phyloP scores from a whole-genome alignment of 2,113 vertebrate species.

The Anoura caudifer region DNA sequence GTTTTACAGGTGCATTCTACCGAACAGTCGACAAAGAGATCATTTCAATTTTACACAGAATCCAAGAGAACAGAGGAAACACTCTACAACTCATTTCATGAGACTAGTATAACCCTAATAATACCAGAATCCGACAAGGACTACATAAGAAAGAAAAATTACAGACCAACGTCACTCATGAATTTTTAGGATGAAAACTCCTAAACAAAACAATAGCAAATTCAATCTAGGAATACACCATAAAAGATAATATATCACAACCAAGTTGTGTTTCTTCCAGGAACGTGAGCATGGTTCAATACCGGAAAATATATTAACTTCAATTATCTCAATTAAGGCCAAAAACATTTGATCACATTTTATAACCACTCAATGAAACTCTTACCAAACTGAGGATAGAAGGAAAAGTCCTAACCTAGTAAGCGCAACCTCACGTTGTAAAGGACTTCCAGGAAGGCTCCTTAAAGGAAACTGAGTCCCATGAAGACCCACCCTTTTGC shows the following conservation, averaged over 20 bases:
- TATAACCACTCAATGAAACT: background rate
- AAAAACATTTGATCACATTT: background rate
- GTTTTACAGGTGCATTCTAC: background rate
- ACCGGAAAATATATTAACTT: background rate
- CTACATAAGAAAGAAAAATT: background rate
- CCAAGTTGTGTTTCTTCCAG: background rate
- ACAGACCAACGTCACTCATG: background rate
- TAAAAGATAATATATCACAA: background rate
- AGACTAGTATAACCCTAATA: background rate
- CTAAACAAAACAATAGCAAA: slow-evolving; percentile 7
- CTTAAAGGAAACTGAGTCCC: background rate
- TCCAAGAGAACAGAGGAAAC: background rate
- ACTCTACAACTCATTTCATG: background rate
- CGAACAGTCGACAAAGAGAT: background rate
- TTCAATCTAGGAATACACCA: background rate
- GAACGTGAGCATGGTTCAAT: background rate
- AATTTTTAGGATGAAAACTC: background rate
- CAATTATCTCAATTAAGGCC: background rate
- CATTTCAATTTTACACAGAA: background rate
- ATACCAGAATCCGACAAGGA: background rate
- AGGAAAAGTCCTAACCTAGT: background rate
- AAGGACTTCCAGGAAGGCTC: background rate
- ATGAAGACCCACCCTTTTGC: background rate
- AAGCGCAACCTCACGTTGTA: background rate
- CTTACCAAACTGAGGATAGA: background rate